A percentile compares a stretch with the other conserved stretches of the same genome.
These are phyloP conservation scores for Phymatocera aterrima DNA, from an alignment of 2,888 invertebrate genomes.

Conservation along the genomic window DNA sequence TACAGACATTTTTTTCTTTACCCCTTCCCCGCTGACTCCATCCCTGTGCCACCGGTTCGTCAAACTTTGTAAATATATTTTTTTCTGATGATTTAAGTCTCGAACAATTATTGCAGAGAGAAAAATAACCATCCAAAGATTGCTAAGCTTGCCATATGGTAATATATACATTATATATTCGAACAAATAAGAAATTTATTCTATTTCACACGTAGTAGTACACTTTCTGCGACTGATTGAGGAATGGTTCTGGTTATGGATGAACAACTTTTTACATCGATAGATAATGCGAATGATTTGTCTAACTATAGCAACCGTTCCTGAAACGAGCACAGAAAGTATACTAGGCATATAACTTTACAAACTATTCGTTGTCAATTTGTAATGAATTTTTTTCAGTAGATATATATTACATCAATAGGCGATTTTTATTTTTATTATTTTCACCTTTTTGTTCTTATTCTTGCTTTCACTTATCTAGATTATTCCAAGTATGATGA, in stretches of 20 bases:
- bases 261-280: too few species aligned
- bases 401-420: slow-evolving; percentile 9
- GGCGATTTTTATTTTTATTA: slow-evolving; percentile 17
- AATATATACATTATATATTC: not conserved
- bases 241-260: too few species aligned
- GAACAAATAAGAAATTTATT: not conserved
- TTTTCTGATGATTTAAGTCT: not conserved
- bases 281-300: too few species aligned
- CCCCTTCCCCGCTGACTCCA: too few species aligned
- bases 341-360: not conserved
- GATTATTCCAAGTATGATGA: slow-evolving; percentile 38
- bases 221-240: too few species aligned
- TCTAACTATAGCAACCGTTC: too few species aligned
- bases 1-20: not conserved
- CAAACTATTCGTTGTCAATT: not conserved
- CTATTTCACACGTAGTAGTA: not conserved
- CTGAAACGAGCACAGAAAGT: too few species aligned
- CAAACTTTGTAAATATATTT: slow-evolving; percentile 14
- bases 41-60: too few species aligned
- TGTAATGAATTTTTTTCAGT: slow-evolving; percentile 31
- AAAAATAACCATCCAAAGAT: slow-evolving; percentile 14
- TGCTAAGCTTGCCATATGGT: slow-evolving; percentile 25
- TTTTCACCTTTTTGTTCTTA: not conserved
- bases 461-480: not conserved
- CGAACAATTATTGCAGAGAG: not conserved